Percentiles rank a stretch among this genome's conserved stretches.
Conservation (phyloP, 30 jellyfish, hydroid and myxozoan species). For the Sanderia malayensis region DNA sequence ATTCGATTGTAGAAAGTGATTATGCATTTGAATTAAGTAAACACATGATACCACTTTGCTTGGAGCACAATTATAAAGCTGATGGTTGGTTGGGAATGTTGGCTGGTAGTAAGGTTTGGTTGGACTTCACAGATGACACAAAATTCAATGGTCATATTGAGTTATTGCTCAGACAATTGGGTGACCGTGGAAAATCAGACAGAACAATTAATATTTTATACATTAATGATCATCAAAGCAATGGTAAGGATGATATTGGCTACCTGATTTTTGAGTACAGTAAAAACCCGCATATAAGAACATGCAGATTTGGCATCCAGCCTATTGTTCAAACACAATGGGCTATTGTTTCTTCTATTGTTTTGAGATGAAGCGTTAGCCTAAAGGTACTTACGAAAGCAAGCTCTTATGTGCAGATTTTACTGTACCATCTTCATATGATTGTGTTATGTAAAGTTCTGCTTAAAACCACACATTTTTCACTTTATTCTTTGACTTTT, state of each 20-base stretch:
- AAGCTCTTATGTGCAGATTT: too few species aligned
- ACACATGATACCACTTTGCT: slow-evolving; percentile 67
- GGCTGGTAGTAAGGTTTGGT: slow-evolving; percentile 55
- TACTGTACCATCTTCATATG: too few species aligned
- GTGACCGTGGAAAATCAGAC: slow-evolving; percentile 54
- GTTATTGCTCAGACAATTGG: slow-evolving; percentile 45
- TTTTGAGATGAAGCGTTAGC: too few species aligned
- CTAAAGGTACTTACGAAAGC: too few species aligned
- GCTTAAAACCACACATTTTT: too few species aligned
- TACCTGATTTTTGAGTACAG: background rate
- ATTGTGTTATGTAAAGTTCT: too few species aligned
- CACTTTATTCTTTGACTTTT: background rate
- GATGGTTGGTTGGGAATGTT: slow-evolving; percentile 91
- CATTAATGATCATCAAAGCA: slow-evolving; percentile 6
- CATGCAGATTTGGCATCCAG: too few species aligned
- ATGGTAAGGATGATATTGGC: background rate
- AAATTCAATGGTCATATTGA: slow-evolving; percentile 59
- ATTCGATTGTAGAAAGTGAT: slow-evolving; percentile 53
- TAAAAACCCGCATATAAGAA: too few species aligned
- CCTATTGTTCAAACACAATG: too few species aligned
- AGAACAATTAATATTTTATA: slow-evolving; percentile 12
- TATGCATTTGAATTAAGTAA: slow-evolving; percentile 77
- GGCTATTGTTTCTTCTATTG: too few species aligned
- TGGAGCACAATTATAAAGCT: slow-evolving; percentile 64
- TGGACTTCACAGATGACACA: slow-evolving; percentile 52